phyloP scores from a whole-genome alignment of 2,113 vertebrate genomes.

The Laterallus jamaicensis region DNA sequence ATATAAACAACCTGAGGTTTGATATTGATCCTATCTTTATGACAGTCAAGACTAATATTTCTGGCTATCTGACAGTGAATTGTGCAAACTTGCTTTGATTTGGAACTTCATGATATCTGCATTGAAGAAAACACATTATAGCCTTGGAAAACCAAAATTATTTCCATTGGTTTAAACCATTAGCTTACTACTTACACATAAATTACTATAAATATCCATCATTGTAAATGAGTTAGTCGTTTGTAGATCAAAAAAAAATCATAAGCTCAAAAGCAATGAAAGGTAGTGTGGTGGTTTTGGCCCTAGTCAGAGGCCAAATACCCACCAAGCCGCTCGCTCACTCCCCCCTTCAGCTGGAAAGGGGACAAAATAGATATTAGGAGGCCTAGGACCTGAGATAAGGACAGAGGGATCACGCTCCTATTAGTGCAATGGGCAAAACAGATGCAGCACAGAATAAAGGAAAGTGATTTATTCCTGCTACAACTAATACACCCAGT shows the following conservation, averaged over 20 bases:
- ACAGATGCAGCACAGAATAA: too few species aligned
- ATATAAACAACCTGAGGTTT: slow-evolving; percentile 3
- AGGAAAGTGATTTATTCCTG: too few species aligned
- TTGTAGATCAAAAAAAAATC: not conserved
- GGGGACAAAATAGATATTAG: too few species aligned
- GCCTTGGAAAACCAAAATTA: not conserved
- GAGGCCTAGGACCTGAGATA: too few species aligned
- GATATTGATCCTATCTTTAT: not conserved
- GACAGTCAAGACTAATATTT: slow-evolving; percentile 16
- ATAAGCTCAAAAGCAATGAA: not conserved
- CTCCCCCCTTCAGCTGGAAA: too few species aligned
- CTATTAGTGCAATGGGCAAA: too few species aligned
- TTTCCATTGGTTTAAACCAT: not conserved
- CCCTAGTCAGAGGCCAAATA: too few species aligned
- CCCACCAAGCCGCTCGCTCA: too few species aligned
- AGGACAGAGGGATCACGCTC: too few species aligned
- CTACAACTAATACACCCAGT: too few species aligned
- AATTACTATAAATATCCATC: not conserved
- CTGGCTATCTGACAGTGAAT: not conserved
- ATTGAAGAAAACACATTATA: not conserved
- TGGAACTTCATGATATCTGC: not conserved
- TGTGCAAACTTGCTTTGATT: not conserved
- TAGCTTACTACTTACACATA: not conserved
- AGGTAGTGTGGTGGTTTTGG: not conserved
- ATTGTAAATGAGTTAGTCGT: not conserved